These are phyloP conservation scores for Luehdorfia chinensis DNA, from an alignment of 1,140 invertebrate genomes.

Conservation along the genomic window DNA sequence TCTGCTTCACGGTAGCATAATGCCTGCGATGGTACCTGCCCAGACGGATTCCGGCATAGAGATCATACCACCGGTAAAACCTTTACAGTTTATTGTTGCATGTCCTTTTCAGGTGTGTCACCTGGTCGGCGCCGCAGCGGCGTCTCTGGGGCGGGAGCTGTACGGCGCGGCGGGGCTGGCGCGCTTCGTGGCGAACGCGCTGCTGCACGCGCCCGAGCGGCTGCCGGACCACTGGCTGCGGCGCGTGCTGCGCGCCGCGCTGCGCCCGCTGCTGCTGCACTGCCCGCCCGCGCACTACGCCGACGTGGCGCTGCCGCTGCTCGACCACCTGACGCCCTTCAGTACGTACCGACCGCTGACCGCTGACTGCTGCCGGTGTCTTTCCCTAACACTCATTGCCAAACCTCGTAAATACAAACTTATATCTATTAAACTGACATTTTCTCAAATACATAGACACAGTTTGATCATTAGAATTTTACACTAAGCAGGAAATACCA, in stretches of 20 bases:
- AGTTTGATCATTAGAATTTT: too few species aligned
- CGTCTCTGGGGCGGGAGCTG: conserved; percentile 89
- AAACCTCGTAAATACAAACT: too few species aligned
- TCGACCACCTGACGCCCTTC: conserved; percentile 86
- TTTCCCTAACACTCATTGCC: too few species aligned
- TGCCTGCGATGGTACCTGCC: too few species aligned
- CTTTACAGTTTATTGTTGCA: too few species aligned
- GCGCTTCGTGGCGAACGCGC: conserved; percentile 80
- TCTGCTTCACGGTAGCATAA: too few species aligned
- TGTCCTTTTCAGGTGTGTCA: conserved; percentile 50
- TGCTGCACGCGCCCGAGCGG: conserved; percentile 83
- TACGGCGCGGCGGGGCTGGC: conserved; percentile 84
- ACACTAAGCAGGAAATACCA: too few species aligned
- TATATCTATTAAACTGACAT: too few species aligned
- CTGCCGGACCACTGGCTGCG: conserved; percentile 92
- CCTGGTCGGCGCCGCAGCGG: conserved; percentile 80
- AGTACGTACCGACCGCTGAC: conserved; percentile 80
- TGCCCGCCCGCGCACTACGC: conserved; percentile 89
- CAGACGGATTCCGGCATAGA: too few species aligned
- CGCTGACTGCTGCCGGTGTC: too few species aligned
- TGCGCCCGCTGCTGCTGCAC: conserved; percentile 90
- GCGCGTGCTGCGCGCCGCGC: conserved; percentile 88
- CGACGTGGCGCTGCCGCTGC: conserved; percentile 85
- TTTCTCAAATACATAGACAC: too few species aligned
- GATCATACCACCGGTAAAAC: too few species aligned